phyloP scores from a whole-genome alignment of 2,113 vertebrate species.

The Bubo blakistoni region DNA sequence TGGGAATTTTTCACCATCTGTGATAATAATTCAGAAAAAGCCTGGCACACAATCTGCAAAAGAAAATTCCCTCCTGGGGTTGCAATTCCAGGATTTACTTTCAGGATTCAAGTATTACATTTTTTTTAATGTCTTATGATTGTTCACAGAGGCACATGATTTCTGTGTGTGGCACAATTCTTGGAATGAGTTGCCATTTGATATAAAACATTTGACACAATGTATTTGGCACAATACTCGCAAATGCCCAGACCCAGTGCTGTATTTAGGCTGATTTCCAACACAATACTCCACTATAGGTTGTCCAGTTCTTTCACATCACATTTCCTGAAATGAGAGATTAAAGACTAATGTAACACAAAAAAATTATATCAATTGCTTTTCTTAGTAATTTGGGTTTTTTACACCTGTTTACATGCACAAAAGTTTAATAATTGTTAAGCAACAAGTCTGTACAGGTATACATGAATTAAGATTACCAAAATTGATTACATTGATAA shows the following conservation, averaged over 20 bases:
- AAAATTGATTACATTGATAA: not conserved
- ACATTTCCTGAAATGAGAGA: not conserved
- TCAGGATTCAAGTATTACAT: not conserved
- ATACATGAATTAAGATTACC: not conserved
- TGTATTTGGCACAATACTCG: not conserved
- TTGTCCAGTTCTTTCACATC: not conserved
- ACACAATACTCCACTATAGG: not conserved
- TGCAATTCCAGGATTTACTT: not conserved
- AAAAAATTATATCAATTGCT: not conserved
- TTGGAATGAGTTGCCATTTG: not conserved
- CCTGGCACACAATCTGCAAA: conserved; percentile 16
- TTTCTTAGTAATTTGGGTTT: not conserved
- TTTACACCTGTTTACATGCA: not conserved
- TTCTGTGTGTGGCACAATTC: not conserved
- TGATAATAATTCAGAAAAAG: conserved; percentile 46
- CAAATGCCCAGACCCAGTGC: not conserved
- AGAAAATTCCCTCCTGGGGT: not conserved
- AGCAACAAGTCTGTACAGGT: not conserved
- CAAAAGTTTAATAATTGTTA: not conserved
- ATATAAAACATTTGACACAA: not conserved
- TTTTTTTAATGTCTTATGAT: not conserved
- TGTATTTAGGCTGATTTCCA: not conserved
- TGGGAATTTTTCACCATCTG: conserved; percentile 64
- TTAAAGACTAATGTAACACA: not conserved
- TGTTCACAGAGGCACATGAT: not conserved